Evolutionary conservation across 1,140 invertebrate species (phyloP).

Genomic region (Dreissena polymorpha): DNA sequence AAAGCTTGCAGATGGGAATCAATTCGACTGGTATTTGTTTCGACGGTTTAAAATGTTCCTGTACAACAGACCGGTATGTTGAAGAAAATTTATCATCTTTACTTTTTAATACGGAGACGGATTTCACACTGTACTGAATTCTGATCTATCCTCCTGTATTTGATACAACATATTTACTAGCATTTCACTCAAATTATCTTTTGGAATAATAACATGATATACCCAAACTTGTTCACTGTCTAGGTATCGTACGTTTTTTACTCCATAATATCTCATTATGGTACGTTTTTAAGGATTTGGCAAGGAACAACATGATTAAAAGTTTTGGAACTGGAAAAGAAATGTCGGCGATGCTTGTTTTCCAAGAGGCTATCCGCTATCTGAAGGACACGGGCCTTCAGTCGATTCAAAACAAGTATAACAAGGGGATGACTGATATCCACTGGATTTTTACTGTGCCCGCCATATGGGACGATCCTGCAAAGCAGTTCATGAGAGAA

Average conservation of each 20-base stretch:
- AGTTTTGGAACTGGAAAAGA: slow-evolving; percentile 11
- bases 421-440: slow-evolving; percentile 7
- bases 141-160: neutral
- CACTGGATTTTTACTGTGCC: slow-evolving; percentile 45
- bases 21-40: slow-evolving; percentile 28
- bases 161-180: neutral
- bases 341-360: slow-evolving; percentile 54
- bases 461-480: slow-evolving; percentile 39
- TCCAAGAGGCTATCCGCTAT: slow-evolving; percentile 45
- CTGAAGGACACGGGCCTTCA: slow-evolving; percentile 41
- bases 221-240: too few species aligned
- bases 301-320: neutral
- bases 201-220: neutral
- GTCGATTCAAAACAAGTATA: neutral
- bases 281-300: neutral
- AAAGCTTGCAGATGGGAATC: neutral
- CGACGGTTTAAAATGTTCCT: slow-evolving; percentile 36
- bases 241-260: neutral
- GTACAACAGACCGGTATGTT: slow-evolving; percentile 18
- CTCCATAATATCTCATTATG: neutral
- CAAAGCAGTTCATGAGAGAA: slow-evolving; percentile 52
- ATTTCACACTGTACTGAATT: neutral
- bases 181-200: neutral
- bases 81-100: neutral
- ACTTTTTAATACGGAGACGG: neutral